Conservation (phyloP, 2,888 invertebrate species). For the Cephus pygmeus region DNA sequence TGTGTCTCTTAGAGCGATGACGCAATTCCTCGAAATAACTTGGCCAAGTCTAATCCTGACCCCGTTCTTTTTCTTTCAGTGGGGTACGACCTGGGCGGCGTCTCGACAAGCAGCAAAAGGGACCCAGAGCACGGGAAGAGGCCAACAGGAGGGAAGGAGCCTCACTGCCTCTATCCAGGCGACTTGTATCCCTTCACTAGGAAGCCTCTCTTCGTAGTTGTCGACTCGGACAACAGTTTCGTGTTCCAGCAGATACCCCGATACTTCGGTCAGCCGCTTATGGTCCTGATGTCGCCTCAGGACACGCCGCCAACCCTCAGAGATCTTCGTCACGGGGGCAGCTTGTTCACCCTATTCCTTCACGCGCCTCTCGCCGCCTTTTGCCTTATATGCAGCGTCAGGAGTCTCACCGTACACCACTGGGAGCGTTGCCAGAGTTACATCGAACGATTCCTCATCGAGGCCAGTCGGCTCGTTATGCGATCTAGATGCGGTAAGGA, state of each 20-base stretch:
- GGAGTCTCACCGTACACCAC: constrained; percentile 83
- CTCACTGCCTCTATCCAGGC: constrained; percentile 89
- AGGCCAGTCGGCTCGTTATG: constrained; percentile 85
- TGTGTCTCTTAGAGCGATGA: background rate
- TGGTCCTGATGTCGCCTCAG: constrained; percentile 93
- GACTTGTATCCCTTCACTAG: constrained; percentile 94
- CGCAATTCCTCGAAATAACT: background rate
- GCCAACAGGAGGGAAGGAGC: constrained; percentile 72
- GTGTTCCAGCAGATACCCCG: constrained; percentile 91
- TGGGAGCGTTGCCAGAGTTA: constrained; percentile 93
- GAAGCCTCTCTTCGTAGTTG: constrained; percentile 90
- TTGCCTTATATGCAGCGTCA: constrained; percentile 90
- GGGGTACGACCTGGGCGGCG: constrained; percentile 92
- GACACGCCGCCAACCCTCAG: constrained; percentile 85
- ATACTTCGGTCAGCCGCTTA: constrained; percentile 93
- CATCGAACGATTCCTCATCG: constrained; percentile 89
- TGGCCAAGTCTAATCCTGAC: background rate
- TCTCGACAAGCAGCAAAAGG: constrained; percentile 87
- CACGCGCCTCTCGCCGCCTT: constrained; percentile 94
- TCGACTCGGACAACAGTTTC: constrained; percentile 95
- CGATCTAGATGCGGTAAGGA: constrained; percentile 83
- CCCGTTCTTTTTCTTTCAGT: constrained; percentile 64
- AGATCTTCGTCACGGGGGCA: constrained; percentile 89
- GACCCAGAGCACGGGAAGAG: constrained; percentile 73
- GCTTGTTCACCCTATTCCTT: constrained; percentile 93